phyloP scores from a whole-genome alignment of 2,888 invertebrate genomes.

The Drosophila niveifrons region DNA sequence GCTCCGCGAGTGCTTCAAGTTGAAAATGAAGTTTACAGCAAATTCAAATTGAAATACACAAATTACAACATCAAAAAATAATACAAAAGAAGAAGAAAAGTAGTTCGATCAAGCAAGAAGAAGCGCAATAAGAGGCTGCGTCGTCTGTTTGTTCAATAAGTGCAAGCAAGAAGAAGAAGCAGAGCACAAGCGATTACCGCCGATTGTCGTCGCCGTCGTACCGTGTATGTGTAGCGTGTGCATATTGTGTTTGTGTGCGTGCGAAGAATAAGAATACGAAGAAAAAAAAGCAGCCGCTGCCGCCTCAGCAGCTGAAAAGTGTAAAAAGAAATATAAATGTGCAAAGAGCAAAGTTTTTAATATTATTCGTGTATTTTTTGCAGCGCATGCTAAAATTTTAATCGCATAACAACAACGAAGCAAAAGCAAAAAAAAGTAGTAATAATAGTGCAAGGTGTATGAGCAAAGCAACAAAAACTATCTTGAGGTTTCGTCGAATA shows the following conservation, averaged over 20 bases:
- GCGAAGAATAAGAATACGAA: slow-evolving; percentile 36
- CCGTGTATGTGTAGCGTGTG: slow-evolving; percentile 36
- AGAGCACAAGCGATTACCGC: slow-evolving; percentile 32
- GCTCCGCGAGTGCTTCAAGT: slow-evolving; percentile 30
- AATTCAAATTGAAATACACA: slow-evolving; percentile 65
- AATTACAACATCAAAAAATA: slow-evolving; percentile 13
- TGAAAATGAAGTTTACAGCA: slow-evolving; percentile 60
- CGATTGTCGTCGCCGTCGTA: slow-evolving; percentile 15
- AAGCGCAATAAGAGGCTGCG: slow-evolving; percentile 11
- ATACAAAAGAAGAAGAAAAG: slow-evolving; percentile 16
- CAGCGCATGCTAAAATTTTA: slow-evolving; percentile 45
- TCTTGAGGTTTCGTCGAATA: slow-evolving; percentile 67
- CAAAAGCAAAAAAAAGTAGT: slow-evolving; percentile 34
- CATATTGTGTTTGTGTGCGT: slow-evolving; percentile 27
- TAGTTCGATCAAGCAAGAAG: slow-evolving; percentile 18
- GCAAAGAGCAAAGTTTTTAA: slow-evolving; percentile 30
- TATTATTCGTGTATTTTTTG: slow-evolving; percentile 45
- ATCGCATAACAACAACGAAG: slow-evolving; percentile 33
- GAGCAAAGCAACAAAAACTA: slow-evolving; percentile 35
- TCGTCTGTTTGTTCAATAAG: too few relatives aligned
- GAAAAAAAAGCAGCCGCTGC: slow-evolving; percentile 32
- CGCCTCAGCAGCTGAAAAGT: slow-evolving; percentile 47
- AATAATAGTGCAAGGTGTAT: slow-evolving; percentile 45
- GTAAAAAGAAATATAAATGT: slow-evolving; percentile 30
- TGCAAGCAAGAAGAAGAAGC: slow-evolving; percentile 31